Evolutionary conservation across 2,113 vertebrate species (phyloP).

Genomic region (Podarcis muralis): DNA sequence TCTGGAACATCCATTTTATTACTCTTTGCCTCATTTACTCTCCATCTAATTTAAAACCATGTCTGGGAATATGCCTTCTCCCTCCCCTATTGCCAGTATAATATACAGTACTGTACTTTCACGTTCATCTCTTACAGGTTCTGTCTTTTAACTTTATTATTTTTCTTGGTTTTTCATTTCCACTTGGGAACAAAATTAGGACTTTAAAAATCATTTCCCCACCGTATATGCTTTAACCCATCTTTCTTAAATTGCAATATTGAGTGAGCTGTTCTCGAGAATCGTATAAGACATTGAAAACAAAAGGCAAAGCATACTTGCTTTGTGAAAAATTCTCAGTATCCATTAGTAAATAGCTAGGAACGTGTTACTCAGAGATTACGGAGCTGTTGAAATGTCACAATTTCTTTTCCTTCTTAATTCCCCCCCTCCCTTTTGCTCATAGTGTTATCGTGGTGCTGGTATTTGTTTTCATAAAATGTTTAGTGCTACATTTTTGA

Average conservation of each 20-base stretch:
- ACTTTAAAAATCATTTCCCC: not conserved
- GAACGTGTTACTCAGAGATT: not conserved
- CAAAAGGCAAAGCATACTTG: not conserved
- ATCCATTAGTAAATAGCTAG: not conserved
- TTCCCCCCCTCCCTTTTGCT: not conserved
- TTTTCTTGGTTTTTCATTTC: not conserved
- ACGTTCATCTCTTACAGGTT: not conserved
- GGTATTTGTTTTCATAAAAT: not conserved
- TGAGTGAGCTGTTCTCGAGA: not conserved
- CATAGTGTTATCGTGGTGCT: not conserved
- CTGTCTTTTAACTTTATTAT: not conserved
- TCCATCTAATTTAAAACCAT: not conserved
- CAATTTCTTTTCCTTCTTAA: not conserved
- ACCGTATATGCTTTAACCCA: not conserved
- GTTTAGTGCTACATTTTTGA: not conserved
- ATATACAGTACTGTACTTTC: not conserved
- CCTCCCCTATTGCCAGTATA: not conserved
- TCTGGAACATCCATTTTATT: constrained; percentile 10
- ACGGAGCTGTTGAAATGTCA: not conserved
- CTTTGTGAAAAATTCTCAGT: too few relatives aligned
- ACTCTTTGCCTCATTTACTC: not conserved
- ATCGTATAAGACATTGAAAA: not conserved
- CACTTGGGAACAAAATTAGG: not conserved
- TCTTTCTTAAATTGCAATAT: not conserved
- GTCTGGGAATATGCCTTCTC: not conserved